Percentiles rank a stretch among this genome's conserved stretches.
These are phyloP conservation scores for Incurvaria masculella DNA, from an alignment of 2,888 invertebrate genomes.

Conservation along the genomic window DNA sequence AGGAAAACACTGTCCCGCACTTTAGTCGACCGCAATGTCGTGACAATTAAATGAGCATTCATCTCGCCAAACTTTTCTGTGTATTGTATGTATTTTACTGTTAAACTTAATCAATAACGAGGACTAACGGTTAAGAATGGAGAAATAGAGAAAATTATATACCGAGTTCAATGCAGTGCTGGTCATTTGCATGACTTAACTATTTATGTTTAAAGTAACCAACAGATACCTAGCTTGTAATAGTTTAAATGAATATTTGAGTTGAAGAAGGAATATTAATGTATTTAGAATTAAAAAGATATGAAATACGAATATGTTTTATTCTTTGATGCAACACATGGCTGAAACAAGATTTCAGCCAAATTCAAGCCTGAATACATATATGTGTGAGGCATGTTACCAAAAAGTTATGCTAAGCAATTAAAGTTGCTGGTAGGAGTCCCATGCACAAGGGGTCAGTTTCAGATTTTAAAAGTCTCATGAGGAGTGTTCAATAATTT, in stretches of 20 bases:
- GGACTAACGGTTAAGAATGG: constrained; percentile 50
- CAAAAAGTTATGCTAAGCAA: too few species aligned
- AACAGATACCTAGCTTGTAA: constrained; percentile 46
- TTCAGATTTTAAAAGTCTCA: too few species aligned
- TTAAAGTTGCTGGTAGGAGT: too few species aligned
- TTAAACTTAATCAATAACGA: constrained; percentile 9
- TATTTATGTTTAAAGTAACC: constrained; percentile 49
- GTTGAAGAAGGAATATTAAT: constrained; percentile 57
- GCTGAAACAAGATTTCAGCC: not conserved
- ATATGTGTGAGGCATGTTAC: too few species aligned
- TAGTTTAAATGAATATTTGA: constrained; percentile 56
- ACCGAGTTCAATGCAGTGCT: constrained; percentile 53
- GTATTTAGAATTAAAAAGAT: constrained; percentile 59
- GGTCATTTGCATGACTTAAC: constrained; percentile 52
- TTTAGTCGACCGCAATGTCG: not conserved
- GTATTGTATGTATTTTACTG: not conserved
- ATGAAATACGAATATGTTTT: constrained; percentile 23
- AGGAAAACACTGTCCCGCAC: not conserved
- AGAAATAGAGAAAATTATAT: constrained; percentile 44
- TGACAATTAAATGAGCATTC: not conserved
- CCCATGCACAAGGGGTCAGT: too few species aligned
- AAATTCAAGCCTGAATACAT: too few species aligned
- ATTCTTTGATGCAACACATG: not conserved
- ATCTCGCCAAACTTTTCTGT: constrained; percentile 1
- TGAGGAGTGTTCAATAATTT: too few species aligned